Conservation (phyloP, 2,888 invertebrate genomes). For the Drosophila incognita region DNA sequence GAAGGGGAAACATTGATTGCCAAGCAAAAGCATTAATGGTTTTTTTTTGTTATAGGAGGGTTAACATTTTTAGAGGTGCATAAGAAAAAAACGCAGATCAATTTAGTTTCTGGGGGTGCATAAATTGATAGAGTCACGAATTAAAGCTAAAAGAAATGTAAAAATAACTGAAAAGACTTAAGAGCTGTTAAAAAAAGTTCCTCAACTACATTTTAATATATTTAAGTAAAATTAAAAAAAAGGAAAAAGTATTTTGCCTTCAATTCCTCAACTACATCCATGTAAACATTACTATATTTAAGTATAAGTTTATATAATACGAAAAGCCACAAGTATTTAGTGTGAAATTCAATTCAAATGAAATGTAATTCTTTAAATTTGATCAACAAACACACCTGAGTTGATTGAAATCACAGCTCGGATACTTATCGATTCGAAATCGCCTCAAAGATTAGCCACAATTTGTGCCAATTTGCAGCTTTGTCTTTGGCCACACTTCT, state of each 20-base stretch:
- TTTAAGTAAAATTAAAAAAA: neutral
- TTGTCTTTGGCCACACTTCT: slow-evolving; percentile 26
- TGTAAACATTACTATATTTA: neutral
- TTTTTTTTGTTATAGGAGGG: neutral
- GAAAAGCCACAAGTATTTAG: neutral
- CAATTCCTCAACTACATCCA: too few species aligned
- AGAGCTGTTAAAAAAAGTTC: neutral
- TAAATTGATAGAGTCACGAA: neutral
- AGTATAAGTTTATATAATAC: neutral
- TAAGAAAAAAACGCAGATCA: neutral
- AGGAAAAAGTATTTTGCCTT: neutral
- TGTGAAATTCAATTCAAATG: neutral
- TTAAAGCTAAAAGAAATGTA: neutral
- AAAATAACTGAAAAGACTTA: neutral
- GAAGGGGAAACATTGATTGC: neutral
- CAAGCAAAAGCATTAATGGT: neutral
- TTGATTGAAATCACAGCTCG: slow-evolving; percentile 4
- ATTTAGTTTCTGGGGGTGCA: neutral
- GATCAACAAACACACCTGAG: neutral
- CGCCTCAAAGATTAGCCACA: slow-evolving; percentile 49
- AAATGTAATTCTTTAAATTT: neutral
- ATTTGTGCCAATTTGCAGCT: slow-evolving; percentile 62
- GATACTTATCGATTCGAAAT: slow-evolving; percentile 18
- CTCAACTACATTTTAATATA: neutral
- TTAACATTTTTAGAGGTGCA: neutral